Percentiles rank a stretch among this genome's conserved stretches.
Evolutionary conservation across 2,888 invertebrate species (phyloP).

Genomic region (Leptopilina drosophilae): DNA sequence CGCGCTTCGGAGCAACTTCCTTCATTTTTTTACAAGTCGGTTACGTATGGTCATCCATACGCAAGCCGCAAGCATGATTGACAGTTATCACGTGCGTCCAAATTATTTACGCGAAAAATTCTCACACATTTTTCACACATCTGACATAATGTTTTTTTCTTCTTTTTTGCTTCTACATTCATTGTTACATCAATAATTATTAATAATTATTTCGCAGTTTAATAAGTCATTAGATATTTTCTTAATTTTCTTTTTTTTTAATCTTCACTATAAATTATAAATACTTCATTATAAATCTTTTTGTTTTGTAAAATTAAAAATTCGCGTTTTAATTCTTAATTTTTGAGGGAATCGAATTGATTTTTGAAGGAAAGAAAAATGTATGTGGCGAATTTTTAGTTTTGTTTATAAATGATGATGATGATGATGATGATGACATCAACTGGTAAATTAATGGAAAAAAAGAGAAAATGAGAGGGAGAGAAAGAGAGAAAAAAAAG

Average conservation of each 20-base stretch:
- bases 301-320: not conserved
- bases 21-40: not conserved
- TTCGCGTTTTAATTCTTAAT: not conserved
- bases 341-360: not conserved
- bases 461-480: conserved; percentile 21
- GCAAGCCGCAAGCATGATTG: conserved; percentile 44
- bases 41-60: conserved; percentile 39
- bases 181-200: no score
- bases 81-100: conserved; percentile 41
- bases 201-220: no score
- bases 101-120: conserved; percentile 29
- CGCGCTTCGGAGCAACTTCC: conserved; percentile 51
- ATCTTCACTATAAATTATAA: no score
- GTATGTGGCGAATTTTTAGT: conserved; percentile 1
- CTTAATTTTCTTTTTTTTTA: no score
- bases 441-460: conserved; percentile 27
- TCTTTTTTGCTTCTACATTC: not conserved
- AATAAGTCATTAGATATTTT: no score
- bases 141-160: not conserved
- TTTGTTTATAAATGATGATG: conserved; percentile 26
- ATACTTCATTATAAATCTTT: no score
- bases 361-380: not conserved
- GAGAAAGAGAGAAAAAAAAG: not conserved
- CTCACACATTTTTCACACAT: not conserved
- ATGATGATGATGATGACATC: conserved; percentile 37